These are phyloP conservation scores for Idris sp. DNA, from an alignment of 1,140 invertebrate species.

Conservation along the genomic window DNA sequence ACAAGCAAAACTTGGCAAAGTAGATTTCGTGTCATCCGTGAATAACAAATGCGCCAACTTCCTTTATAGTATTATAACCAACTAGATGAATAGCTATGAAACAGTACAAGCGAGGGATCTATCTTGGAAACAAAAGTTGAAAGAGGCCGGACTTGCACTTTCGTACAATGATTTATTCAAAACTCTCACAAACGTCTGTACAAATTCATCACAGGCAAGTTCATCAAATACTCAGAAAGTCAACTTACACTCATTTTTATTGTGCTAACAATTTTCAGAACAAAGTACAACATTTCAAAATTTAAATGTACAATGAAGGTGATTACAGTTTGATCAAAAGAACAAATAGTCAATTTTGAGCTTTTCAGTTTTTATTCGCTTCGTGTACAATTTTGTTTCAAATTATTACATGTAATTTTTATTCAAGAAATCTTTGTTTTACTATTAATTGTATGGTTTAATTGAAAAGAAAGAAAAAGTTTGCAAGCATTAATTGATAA, in stretches of 20 bases:
- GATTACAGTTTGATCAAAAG: too few species aligned
- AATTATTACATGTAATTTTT: too few species aligned
- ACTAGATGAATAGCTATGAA: conserved; percentile 35
- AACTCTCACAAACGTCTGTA: conserved; percentile 9
- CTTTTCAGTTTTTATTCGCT: too few species aligned
- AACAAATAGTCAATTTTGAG: too few species aligned
- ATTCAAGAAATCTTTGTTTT: too few species aligned
- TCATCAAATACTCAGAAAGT: not conserved
- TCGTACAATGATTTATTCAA: conserved; percentile 31
- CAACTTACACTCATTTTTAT: too few species aligned
- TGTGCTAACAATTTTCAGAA: too few species aligned
- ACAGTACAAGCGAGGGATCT: conserved; percentile 27
- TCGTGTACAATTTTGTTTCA: too few species aligned
- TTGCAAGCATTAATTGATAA: conserved; percentile 20
- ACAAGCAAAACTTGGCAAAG: conserved; percentile 41
- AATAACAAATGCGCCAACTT: conserved; percentile 49
- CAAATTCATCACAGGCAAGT: not conserved
- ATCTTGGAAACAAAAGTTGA: conserved; percentile 21
- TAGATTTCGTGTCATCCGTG: conserved; percentile 38
- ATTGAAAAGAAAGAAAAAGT: too few species aligned
- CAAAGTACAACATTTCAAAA: too few species aligned
- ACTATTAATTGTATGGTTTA: too few species aligned
- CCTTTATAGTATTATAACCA: conserved; percentile 41
- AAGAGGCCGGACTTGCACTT: conserved; percentile 27
- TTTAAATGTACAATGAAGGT: too few species aligned